A percentile compares a stretch with the other conserved stretches of the same genome.
Conservation (phyloP, 2,888 invertebrate genomes). For the Melieria crassipennis region DNA sequence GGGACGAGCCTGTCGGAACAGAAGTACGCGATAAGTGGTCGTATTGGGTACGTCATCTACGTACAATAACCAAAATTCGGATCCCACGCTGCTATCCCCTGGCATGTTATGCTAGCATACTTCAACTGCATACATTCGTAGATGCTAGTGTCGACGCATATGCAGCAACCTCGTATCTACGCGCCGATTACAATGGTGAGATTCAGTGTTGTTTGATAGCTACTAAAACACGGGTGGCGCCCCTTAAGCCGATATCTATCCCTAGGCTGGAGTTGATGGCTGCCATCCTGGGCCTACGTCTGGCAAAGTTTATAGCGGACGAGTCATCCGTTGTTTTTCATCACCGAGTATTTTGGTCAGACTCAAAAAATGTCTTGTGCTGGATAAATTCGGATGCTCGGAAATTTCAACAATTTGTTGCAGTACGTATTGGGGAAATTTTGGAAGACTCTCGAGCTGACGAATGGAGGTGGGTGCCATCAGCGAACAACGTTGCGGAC, state of each 20-base stretch:
- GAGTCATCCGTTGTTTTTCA: neutral
- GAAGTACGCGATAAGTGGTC: constrained; percentile 23
- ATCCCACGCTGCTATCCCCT: constrained; percentile 18
- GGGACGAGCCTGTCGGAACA: constrained; percentile 18
- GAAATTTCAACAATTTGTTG: constrained; percentile 26
- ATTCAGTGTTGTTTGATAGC: constrained; percentile 14
- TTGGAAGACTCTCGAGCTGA: constrained; percentile 11
- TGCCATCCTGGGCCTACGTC: constrained; percentile 10
- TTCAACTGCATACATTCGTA: constrained; percentile 15
- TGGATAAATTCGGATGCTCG: neutral
- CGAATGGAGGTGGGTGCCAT: constrained; percentile 1
- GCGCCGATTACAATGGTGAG: neutral
- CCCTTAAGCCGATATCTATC: constrained; percentile 1
- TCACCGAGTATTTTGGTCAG: neutral
- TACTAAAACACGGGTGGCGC: constrained; percentile 21
- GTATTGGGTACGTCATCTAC: constrained; percentile 8
- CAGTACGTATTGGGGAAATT: constrained; percentile 30
- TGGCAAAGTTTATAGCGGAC: constrained; percentile 3
- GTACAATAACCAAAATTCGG: constrained; percentile 5
- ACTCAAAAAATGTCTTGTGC: constrained; percentile 2
- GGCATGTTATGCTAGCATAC: neutral
- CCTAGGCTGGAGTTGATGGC: constrained; percentile 19
- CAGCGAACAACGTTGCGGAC: constrained; percentile 43
- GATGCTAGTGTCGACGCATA: constrained; percentile 18
- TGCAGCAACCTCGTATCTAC: constrained; percentile 10